These are phyloP conservation scores for Coptodon bakossiorum DNA, from an alignment of 2,113 vertebrate genomes.

Conservation along the genomic window DNA sequence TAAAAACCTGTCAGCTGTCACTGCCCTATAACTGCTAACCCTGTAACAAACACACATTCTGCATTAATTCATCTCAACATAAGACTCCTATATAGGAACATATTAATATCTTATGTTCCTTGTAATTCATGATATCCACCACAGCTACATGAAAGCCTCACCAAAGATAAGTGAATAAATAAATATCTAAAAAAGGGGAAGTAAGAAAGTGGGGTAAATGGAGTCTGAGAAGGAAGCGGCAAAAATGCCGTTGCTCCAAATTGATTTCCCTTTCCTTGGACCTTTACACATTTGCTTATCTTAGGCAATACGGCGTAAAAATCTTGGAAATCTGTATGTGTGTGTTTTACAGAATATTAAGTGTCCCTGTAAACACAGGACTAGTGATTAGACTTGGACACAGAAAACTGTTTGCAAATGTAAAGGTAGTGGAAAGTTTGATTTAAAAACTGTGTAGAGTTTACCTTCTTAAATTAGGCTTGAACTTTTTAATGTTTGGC, in stretches of 20 bases:
- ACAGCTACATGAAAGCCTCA: not conserved
- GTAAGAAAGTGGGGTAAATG: conserved; percentile 25
- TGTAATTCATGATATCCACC: conserved; percentile 13
- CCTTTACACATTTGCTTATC: conserved; percentile 31
- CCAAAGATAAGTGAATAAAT: conserved; percentile 45
- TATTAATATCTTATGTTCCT: conserved; percentile 3
- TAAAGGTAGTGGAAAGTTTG: not conserved
- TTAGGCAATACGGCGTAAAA: conserved; percentile 1
- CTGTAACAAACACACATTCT: not conserved
- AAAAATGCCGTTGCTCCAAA: not conserved
- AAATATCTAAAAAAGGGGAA: conserved; percentile 53
- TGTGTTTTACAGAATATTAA: not conserved
- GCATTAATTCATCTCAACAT: not conserved
- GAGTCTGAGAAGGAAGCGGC: not conserved
- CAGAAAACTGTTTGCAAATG: not conserved
- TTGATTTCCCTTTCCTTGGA: conserved; percentile 24
- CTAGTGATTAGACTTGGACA: not conserved
- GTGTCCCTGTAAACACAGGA: not conserved
- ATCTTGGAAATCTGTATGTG: not conserved
- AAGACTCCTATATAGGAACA: not conserved
- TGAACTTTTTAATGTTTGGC: not conserved
- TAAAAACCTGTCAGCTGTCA: not conserved
- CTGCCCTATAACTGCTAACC: not conserved
- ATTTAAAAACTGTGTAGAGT: not conserved
- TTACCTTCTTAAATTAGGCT: not conserved